Evolutionary conservation across 2,113 vertebrate species (phyloP), one percentile per base, ranked within the genome.

Genomic region (Grus americana): DNA sequence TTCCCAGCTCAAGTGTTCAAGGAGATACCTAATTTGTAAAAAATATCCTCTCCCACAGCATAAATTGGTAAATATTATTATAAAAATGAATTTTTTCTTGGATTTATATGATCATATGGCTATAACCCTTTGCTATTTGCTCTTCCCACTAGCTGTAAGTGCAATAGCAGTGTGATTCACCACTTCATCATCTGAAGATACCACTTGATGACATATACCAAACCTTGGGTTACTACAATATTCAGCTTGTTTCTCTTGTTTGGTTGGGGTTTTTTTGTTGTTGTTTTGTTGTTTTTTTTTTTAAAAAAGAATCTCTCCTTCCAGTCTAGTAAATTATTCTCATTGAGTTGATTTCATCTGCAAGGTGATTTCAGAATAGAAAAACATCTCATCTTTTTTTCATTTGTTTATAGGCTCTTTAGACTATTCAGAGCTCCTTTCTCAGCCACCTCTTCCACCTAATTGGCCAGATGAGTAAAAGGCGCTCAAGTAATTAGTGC

Each of bases 101-200:
- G 24, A 34, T 92, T n/a, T 50, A 24, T 79, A 65, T 49, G 18
- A 55, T 52, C 6, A 32, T 30, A 71, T 47, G 16, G 75, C 38
- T 81, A 19, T 12, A 89, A 62, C 1, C 44, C 19, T 73, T 92
- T 76, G 18, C 30, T 93, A 87, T 95, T 93, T 98, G 83, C 63
- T 95, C 44, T 72, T 92, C 66, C 71, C 72, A 87, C 65, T 90
- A 96, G 83, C 83, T 97, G 66, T 74, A 96, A 92, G 71, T 89
- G 79, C 76, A 95, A 95, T 42, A 96, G 81, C 30, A 88, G 61
- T 3, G 14, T 80, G 75, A 97, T 85, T 96, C 42, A 92, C 49
- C 5, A 49, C 84, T 95, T 87, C 42, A 86, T 75, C 84, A 81
- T 73, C 74, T 76, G 30, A 92, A 93, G 76, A 79, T 42, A 81